These are phyloP conservation scores for Epistrophe grossulariae DNA, from an alignment of 2,888 invertebrate genomes.

Conservation along the genomic window DNA sequence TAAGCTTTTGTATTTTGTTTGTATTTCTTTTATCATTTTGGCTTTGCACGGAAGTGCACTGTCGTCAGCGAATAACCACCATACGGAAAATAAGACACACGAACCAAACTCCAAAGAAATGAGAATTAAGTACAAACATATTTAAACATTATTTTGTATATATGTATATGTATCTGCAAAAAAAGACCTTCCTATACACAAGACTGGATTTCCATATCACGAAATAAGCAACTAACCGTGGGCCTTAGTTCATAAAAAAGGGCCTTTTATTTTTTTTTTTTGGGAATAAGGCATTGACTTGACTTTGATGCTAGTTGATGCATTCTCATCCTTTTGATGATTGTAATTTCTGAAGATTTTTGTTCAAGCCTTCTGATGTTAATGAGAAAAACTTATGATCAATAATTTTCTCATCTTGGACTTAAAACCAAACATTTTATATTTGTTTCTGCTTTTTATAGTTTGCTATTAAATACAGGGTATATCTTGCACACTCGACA, in stretches of 20 bases:
- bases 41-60: conserved; percentile 71
- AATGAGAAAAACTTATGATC: too few relatives aligned
- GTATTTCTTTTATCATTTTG: conserved; percentile 16
- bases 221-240: neutral
- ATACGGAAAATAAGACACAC: conserved; percentile 46
- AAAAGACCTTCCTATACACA: neutral
- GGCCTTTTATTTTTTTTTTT: neutral
- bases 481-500: too few relatives aligned
- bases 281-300: neutral
- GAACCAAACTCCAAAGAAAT: conserved; percentile 41
- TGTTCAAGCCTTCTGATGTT: neutral
- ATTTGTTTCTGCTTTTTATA: too few relatives aligned
- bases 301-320: neutral
- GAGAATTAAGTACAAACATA: conserved; percentile 3
- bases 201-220: neutral
- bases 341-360: neutral
- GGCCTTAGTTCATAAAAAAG: neutral
- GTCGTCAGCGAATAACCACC: conserved; percentile 57
- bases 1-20: conserved; percentile 17
- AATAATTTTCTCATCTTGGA: too few relatives aligned
- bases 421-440: too few relatives aligned
- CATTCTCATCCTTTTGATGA: neutral
- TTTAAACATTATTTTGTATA: neutral
- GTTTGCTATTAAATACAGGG: too few relatives aligned
- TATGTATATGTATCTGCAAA: neutral